Evolutionary conservation across 2,888 invertebrate species (phyloP).

Genomic region (Drosophila picticornis): DNA sequence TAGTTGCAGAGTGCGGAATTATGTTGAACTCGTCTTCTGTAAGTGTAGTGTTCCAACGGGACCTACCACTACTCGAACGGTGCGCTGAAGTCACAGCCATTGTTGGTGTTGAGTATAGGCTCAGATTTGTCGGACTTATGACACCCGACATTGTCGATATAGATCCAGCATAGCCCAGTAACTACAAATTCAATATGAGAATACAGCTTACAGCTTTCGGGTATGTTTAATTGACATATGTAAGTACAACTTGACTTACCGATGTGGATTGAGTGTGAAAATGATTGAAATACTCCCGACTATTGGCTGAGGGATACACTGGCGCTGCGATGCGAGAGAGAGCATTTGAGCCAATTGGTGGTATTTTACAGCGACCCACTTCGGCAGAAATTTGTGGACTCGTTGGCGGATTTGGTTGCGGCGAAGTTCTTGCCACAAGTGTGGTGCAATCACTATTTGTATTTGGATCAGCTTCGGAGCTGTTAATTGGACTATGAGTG

Average conservation of each 20-base stretch:
- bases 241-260: constrained; percentile 63
- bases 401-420: constrained; percentile 52
- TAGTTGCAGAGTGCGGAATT: constrained; percentile 91
- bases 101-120: constrained; percentile 91
- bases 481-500: constrained; percentile 58
- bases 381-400: constrained; percentile 52
- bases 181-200: constrained; percentile 86
- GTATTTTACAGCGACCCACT: constrained; percentile 53
- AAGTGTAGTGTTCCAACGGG: constrained; percentile 95
- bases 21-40: constrained; percentile 98
- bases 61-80: constrained; percentile 89
- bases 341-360: constrained; percentile 54
- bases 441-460: constrained; percentile 41
- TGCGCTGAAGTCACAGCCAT: constrained; percentile 86
- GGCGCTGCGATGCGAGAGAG: constrained; percentile 85
- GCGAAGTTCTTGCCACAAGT: constrained; percentile 67
- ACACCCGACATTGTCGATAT: constrained; percentile 92
- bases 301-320: constrained; percentile 85
- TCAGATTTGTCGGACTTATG: constrained; percentile 94
- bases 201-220: background rate
- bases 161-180: constrained; percentile 96
- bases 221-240: no score
- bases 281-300: constrained; percentile 93
- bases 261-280: constrained; percentile 95
- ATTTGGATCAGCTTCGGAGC: constrained; percentile 33